phyloP scores from a whole-genome alignment of 2,888 invertebrate species.

The Ferrisia virgata region DNA sequence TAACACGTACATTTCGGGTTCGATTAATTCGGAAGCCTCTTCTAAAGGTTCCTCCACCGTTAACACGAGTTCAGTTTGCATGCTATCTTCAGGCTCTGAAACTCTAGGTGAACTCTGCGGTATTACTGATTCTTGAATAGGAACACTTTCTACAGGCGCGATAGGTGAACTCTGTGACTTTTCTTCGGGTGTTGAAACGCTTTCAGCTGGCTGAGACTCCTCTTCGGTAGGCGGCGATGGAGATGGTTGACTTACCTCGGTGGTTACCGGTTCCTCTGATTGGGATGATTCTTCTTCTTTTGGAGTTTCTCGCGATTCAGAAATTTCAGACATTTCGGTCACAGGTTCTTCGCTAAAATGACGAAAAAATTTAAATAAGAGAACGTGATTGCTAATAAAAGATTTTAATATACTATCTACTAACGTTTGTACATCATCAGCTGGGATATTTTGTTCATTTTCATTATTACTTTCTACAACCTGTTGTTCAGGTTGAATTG shows the following conservation, averaged over 20 bases:
- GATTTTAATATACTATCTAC: neutral
- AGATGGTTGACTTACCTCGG: conserved; percentile 16
- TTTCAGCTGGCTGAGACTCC: neutral
- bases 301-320: neutral
- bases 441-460: neutral
- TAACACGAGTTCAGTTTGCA: conserved; percentile 33
- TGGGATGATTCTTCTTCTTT: neutral
- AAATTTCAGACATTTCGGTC: neutral
- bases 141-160: neutral
- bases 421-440: neutral
- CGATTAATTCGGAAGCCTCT: neutral
- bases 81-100: conserved; percentile 5
- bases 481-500: neutral
- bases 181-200: neutral
- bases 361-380: neutral
- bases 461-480: neutral
- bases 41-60: conserved; percentile 34
- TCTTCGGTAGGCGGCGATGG: neutral
- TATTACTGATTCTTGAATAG: neutral
- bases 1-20: neutral
- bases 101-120: neutral
- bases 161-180: neutral
- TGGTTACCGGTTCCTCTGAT: neutral
- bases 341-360: neutral
- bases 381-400: neutral